Conservation (phyloP, 2,113 vertebrate species). For the Sus scrofa region DNA sequence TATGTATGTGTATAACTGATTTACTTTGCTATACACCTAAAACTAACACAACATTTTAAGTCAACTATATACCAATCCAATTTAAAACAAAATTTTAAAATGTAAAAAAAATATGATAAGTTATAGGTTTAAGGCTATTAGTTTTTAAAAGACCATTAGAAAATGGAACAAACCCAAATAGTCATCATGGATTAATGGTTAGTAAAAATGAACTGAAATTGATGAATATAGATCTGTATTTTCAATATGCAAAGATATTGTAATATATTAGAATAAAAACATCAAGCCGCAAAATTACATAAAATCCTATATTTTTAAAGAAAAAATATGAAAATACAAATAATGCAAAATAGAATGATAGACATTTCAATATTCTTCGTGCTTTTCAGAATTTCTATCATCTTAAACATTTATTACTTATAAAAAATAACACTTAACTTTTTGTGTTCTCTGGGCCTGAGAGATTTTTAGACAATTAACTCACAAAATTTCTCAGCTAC, state of each 20-base stretch:
- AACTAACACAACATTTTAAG: too few relatives aligned
- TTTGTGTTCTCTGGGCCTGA: background rate
- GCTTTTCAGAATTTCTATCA: constrained; percentile 22
- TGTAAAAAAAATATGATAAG: background rate
- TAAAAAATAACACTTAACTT: background rate
- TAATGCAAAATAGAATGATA: background rate
- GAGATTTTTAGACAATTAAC: background rate
- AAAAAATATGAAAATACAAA: background rate
- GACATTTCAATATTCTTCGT: background rate
- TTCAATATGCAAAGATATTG: background rate
- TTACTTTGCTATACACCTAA: too few relatives aligned
- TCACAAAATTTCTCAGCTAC: background rate
- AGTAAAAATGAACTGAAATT: background rate
- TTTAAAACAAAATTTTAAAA: too few relatives aligned
- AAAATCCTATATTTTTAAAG: background rate
- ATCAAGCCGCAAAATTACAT: background rate
- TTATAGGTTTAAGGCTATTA: background rate
- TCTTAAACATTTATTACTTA: background rate
- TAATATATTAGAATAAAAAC: background rate
- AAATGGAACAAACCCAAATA: background rate
- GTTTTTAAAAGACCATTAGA: background rate
- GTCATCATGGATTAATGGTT: background rate
- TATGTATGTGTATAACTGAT: too few relatives aligned
- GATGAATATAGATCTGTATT: background rate
- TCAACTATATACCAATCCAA: too few relatives aligned